phyloP scores from a whole-genome alignment of 2,113 vertebrate genomes.

The Xiphophorus hellerii region DNA sequence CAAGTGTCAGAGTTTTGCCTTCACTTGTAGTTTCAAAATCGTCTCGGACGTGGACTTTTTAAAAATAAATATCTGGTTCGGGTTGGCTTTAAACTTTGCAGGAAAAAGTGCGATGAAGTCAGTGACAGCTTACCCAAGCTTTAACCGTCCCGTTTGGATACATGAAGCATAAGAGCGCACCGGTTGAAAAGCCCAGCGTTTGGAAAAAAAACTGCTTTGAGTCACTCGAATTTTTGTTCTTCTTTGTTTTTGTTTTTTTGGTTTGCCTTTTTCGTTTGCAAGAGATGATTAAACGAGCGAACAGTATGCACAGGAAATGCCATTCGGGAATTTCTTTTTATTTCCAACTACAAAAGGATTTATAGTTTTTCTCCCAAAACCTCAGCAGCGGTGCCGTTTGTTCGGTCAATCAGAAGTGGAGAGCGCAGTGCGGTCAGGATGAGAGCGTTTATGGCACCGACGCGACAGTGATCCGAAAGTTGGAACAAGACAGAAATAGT shows the following conservation, averaged over 20 bases:
- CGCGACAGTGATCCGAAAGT: slow-evolving; percentile 35
- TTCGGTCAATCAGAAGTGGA: slow-evolving; percentile 48
- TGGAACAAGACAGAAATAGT: slow-evolving; percentile 1
- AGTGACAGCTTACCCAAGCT: slow-evolving; percentile 23
- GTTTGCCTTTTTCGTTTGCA: neutral
- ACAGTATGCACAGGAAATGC: slow-evolving; percentile 27
- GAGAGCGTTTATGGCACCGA: slow-evolving; percentile 49
- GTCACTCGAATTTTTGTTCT: slow-evolving; percentile 36
- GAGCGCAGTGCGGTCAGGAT: slow-evolving; percentile 58
- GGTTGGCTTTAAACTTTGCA: slow-evolving; percentile 54
- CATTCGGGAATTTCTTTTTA: slow-evolving; percentile 18
- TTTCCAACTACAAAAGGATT: slow-evolving; percentile 53
- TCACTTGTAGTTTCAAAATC: slow-evolving; percentile 2
- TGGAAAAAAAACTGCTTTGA: slow-evolving; percentile 20
- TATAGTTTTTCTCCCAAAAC: slow-evolving; percentile 49
- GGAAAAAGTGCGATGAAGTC: slow-evolving; percentile 25
- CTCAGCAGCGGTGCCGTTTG: slow-evolving; percentile 35
- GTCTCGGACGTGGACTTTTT: slow-evolving; percentile 49
- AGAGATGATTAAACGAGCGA: slow-evolving; percentile 35
- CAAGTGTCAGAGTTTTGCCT: slow-evolving; percentile 36
- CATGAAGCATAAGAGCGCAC: slow-evolving; percentile 43
- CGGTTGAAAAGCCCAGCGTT: slow-evolving; percentile 16
- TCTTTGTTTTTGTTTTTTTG: slow-evolving; percentile 11
- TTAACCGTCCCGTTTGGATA: slow-evolving; percentile 54
- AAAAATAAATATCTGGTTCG: slow-evolving; percentile 17